phyloP scores from a whole-genome alignment of 2,113 vertebrate genomes.

The Xenopus tropicalis region UCB_Xtro_10.0 CM004445.2:102518501-102519000 shows the following conservation, averaged over 20 bases:
- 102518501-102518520: no score
- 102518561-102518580: constrained; percentile 22
- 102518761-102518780: background rate
- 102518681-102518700: background rate
- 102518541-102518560: background rate
- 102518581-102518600: constrained; percentile 44
- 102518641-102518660: constrained; percentile 45
- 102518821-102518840: no score
- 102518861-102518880: no score
- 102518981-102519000: no score
- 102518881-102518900: no score
- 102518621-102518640: constrained; percentile 45
- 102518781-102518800: background rate
- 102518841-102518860: no score
- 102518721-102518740: background rate
- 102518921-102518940: no score
- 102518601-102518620: constrained; percentile 46
- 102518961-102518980: no score
- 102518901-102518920: no score
- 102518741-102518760: background rate
- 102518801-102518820: no score
- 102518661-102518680: constrained; percentile 37
- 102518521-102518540: no score
- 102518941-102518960: no score
- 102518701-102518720: background rate